A percentile compares a stretch with the other conserved stretches of the same genome.
phyloP scores from a whole-genome alignment of 2,797 vertebrate species.

The Schizothorax lantsangensis region DNA sequence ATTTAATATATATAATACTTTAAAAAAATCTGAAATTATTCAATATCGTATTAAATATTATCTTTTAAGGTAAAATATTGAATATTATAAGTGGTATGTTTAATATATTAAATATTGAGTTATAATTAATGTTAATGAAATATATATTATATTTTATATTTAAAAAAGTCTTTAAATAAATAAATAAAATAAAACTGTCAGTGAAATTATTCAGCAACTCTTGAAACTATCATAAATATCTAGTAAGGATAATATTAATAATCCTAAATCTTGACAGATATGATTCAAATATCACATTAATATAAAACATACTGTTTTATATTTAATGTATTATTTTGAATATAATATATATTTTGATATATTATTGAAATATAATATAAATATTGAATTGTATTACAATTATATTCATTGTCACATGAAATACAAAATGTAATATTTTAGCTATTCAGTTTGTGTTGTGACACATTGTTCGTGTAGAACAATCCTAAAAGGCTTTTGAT shows the following conservation, averaged over 20 bases:
- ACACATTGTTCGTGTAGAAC: neutral
- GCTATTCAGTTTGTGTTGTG: neutral
- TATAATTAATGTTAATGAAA: neutral
- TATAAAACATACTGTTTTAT: neutral
- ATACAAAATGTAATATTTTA: neutral
- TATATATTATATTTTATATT: neutral
- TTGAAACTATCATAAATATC: neutral
- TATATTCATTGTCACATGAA: neutral
- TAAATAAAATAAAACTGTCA: neutral
- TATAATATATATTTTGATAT: neutral
- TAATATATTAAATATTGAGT: neutral
- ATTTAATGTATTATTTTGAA: neutral
- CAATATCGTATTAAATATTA: too few relatives aligned
- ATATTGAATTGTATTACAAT: neutral
- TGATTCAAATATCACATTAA: neutral
- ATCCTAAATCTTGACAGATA: neutral
- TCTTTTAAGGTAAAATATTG: neutral
- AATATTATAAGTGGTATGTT: neutral
- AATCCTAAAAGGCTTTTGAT: slow-evolving; percentile 36
- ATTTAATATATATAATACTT: too few relatives aligned
- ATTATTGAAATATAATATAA: neutral
- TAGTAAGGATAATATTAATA: neutral
- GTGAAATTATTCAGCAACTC: neutral
- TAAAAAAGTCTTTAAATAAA: neutral
- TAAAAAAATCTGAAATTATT: too few relatives aligned